Conservation (phyloP, 2,888 invertebrate genomes). For the Auanema freiburgensis region DNA sequence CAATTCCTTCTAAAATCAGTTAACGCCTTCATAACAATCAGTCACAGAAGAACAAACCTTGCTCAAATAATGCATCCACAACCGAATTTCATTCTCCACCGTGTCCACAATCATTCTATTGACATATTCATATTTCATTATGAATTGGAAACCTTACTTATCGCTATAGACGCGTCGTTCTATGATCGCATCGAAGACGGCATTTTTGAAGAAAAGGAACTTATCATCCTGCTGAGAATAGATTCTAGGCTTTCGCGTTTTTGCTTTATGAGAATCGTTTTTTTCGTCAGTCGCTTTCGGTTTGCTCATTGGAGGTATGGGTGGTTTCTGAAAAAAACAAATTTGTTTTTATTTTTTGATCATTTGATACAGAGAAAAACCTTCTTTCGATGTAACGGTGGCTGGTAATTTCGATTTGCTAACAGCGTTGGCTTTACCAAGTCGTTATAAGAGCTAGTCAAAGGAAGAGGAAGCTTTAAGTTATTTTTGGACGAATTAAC, state of each 20-base stretch:
- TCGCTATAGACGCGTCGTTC: constrained; percentile 27
- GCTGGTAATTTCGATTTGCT: constrained; percentile 35
- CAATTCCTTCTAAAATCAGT: constrained; percentile 7
- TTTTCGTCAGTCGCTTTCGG: not conserved
- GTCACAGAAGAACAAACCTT: constrained; percentile 21
- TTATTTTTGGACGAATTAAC: constrained; percentile 22
- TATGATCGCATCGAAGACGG: constrained; percentile 28
- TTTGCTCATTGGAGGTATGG: not conserved
- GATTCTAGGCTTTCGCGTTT: constrained; percentile 3
- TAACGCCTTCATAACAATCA: not conserved
- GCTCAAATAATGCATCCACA: constrained; percentile 21
- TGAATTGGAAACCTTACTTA: constrained; percentile 2
- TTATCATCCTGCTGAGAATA: too few species aligned
- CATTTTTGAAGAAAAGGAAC: constrained; percentile 26
- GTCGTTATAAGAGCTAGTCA: constrained; percentile 26
- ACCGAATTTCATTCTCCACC: constrained; percentile 29
- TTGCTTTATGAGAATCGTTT: not conserved
- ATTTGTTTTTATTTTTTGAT: not conserved
- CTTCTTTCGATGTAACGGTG: constrained; percentile 24
- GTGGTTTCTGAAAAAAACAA: constrained; percentile 9
- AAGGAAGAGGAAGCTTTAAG: constrained; percentile 24
- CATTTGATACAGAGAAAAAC: not conserved
- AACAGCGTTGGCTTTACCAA: constrained; percentile 36
- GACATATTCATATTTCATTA: not conserved
- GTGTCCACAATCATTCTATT: constrained; percentile 18